Percentiles rank a stretch among this genome's conserved stretches.
phyloP scores from a whole-genome alignment of 2,888 invertebrate genomes.

The Spodoptera picta region DNA sequence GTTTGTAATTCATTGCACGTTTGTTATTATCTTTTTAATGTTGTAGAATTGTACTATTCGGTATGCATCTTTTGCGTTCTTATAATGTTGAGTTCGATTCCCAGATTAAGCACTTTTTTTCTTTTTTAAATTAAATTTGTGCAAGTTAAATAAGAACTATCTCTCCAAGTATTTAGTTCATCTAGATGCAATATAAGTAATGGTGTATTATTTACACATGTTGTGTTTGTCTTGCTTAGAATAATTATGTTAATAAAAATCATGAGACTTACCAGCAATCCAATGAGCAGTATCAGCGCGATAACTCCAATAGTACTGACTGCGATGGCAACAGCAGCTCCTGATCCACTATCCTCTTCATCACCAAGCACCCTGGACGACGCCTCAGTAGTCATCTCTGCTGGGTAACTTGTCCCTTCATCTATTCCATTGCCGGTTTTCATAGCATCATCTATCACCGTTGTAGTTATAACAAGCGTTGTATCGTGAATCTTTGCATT shows the following conservation, averaged over 20 bases:
- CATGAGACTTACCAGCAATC: slow-evolving; percentile 90
- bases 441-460: slow-evolving; percentile 65
- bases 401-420: slow-evolving; percentile 71
- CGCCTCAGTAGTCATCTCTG: slow-evolving; percentile 76
- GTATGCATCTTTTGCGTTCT: too few relatives aligned
- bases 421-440: slow-evolving; percentile 69
- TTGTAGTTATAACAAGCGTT: slow-evolving; percentile 62
- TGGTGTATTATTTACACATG: too few relatives aligned
- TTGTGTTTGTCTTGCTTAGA: too few relatives aligned
- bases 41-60: too few relatives aligned
- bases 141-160: too few relatives aligned
- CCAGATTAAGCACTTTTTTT: too few relatives aligned
- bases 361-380: slow-evolving; percentile 70
- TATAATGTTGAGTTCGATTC: too few relatives aligned
- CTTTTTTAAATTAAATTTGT: too few relatives aligned
- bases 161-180: too few relatives aligned
- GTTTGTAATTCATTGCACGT: neutral
- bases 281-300: slow-evolving; percentile 93
- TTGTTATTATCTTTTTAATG: too few relatives aligned
- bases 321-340: slow-evolving; percentile 94
- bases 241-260: neutral
- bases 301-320: slow-evolving; percentile 94
- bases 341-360: slow-evolving; percentile 86
- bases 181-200: too few relatives aligned
- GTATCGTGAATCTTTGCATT: slow-evolving; percentile 65